Evolutionary conservation across 2,113 vertebrate species (phyloP).

Genomic region (Phylloscopus trochilus): DNA sequence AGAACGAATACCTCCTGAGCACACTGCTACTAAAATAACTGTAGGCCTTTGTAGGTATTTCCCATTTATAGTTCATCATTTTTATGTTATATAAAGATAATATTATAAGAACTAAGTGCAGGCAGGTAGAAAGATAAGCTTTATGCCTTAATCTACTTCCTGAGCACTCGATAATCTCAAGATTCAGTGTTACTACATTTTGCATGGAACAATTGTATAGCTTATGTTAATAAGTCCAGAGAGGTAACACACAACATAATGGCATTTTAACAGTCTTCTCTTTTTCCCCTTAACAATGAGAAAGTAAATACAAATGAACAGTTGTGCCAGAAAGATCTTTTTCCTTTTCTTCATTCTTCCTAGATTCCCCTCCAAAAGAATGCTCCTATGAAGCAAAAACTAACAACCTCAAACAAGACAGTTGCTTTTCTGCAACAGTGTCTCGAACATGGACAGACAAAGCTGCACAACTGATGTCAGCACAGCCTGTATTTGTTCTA

Average conservation of each 20-base stretch:
- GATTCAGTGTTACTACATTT: neutral
- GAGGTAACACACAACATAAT: neutral
- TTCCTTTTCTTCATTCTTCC: slow-evolving; percentile 52
- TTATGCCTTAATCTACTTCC: slow-evolving; percentile 52
- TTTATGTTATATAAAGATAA: slow-evolving; percentile 43
- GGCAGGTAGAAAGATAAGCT: slow-evolving; percentile 47
- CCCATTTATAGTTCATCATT: slow-evolving; percentile 44
- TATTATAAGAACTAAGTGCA: slow-evolving; percentile 42
- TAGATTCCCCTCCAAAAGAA: slow-evolving; percentile 35
- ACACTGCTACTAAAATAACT: neutral
- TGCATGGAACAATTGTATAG: neutral
- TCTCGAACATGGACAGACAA: neutral
- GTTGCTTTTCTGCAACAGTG: neutral
- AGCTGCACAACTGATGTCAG: neutral
- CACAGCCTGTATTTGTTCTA: neutral
- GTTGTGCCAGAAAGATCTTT: slow-evolving; percentile 30
- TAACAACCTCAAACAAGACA: rapidly evolving
- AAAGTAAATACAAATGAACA: slow-evolving; percentile 56
- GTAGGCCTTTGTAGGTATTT: slow-evolving; percentile 32
- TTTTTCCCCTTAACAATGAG: slow-evolving; percentile 46
- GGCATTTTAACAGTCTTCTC: slow-evolving; percentile 51
- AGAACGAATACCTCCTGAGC: neutral
- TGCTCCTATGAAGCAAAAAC: neutral
- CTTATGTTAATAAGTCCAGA: slow-evolving; percentile 2
- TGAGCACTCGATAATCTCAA: slow-evolving; percentile 47